phyloP scores from a whole-genome alignment of 2,797 vertebrate genomes.

The Peromyscus nudipes region DNA sequence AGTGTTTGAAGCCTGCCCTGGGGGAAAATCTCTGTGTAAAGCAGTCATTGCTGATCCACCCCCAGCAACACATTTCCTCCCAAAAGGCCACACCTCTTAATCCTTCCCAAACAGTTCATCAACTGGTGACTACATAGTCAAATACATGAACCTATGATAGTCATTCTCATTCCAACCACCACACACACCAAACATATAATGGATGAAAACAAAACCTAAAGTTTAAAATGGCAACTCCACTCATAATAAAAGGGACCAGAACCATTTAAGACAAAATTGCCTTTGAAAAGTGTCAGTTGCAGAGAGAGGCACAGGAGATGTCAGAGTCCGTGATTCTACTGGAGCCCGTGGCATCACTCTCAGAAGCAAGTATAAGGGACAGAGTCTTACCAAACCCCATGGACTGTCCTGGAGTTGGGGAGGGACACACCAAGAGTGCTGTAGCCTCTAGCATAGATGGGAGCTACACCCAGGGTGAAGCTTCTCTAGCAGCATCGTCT shows the following conservation, averaged over 20 bases:
- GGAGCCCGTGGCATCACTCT: background rate
- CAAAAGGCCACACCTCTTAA: background rate
- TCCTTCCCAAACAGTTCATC: background rate
- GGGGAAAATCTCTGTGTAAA: background rate
- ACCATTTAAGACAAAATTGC: background rate
- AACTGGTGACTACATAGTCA: background rate
- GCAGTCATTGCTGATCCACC: background rate
- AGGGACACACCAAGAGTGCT: background rate
- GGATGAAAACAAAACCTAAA: background rate
- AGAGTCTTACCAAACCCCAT: background rate
- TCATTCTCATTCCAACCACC: background rate
- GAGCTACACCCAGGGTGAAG: background rate
- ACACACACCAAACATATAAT: background rate
- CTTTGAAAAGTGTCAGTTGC: background rate
- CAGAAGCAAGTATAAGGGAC: background rate
- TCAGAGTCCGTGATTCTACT: background rate
- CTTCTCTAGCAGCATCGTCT: rapidly evolving
- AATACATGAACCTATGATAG: background rate
- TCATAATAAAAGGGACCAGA: background rate
- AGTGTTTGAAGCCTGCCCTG: background rate
- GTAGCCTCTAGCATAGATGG: too few species aligned
- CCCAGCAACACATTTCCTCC: background rate
- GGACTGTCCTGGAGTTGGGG: background rate
- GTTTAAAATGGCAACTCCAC: background rate
- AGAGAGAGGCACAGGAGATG: background rate